These are phyloP conservation scores for Fulica atra DNA, from an alignment of 2,113 vertebrate genomes.

Conservation along the genomic window DNA sequence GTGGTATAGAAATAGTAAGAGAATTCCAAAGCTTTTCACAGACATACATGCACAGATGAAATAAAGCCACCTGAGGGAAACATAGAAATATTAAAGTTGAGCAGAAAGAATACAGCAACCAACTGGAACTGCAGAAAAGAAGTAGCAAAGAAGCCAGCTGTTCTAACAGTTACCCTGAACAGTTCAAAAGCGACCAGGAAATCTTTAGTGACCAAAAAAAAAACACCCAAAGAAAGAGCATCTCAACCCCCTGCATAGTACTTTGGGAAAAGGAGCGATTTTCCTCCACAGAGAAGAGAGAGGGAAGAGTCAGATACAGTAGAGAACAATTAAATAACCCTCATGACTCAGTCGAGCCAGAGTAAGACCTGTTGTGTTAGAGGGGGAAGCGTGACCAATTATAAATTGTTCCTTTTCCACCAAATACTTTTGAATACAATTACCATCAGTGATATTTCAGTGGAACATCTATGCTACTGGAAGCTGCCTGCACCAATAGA, in stretches of 20 bases:
- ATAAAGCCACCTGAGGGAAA: conserved; percentile 36
- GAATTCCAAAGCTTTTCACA: conserved; percentile 43
- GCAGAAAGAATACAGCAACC: conserved; percentile 16
- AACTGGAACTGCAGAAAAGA: not conserved
- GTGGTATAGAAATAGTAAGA: not conserved
- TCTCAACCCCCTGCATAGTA: not conserved
- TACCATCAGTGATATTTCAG: not conserved
- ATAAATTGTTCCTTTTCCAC: not conserved
- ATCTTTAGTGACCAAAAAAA: not conserved
- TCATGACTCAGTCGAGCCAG: not conserved
- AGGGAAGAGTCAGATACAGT: not conserved
- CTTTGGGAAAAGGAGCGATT: not conserved
- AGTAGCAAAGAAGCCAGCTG: not conserved
- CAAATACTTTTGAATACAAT: not conserved
- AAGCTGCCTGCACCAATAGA: not conserved
- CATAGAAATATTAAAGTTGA: not conserved
- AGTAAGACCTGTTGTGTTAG: not conserved
- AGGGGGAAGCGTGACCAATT: not conserved
- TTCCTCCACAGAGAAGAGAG: not conserved
- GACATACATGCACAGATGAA: conserved; percentile 26
- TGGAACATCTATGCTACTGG: not conserved
- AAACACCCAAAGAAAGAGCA: not conserved
- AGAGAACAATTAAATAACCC: not conserved
- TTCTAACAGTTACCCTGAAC: not conserved
- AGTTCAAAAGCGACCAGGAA: not conserved